A percentile compares a stretch with the other conserved stretches of the same genome.
These are phyloP conservation scores for Megalops cyprinoides DNA, from an alignment of 2,797 vertebrate genomes.

Conservation along the genomic window DNA sequence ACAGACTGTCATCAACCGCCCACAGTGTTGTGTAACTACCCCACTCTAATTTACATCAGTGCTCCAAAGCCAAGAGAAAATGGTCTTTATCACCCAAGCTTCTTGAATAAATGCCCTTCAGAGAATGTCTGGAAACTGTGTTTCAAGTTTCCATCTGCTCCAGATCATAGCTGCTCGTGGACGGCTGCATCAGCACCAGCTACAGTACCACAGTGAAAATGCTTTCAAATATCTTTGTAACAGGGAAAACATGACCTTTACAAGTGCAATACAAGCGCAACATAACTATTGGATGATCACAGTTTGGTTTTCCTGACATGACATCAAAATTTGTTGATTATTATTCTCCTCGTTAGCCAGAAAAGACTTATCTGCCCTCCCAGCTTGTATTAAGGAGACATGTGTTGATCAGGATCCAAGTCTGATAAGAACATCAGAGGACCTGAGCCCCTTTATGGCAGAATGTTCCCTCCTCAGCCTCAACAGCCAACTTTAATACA, in stretches of 20 bases:
- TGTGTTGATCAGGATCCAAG: neutral
- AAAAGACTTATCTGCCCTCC: neutral
- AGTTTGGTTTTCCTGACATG: neutral
- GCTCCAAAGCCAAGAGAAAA: neutral
- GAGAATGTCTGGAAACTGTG: too few relatives aligned
- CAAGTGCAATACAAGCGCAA: neutral
- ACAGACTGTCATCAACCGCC: neutral
- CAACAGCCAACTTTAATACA: neutral
- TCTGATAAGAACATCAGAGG: constrained; percentile 10
- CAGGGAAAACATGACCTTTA: neutral
- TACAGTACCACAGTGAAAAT: neutral
- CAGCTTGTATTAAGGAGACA: neutral
- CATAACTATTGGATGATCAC: neutral
- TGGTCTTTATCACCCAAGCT: too few relatives aligned
- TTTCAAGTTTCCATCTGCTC: too few relatives aligned
- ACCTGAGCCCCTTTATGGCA: neutral
- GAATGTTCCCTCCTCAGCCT: neutral
- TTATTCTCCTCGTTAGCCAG: neutral
- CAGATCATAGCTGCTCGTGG: too few relatives aligned
- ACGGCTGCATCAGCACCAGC: too few relatives aligned
- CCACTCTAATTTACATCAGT: too few relatives aligned
- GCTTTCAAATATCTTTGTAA: neutral
- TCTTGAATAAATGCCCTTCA: too few relatives aligned
- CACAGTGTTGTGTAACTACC: neutral
- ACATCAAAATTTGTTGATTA: neutral